phyloP scores from a whole-genome alignment of 92 coral and sea anemone genomes.

The Heteractis magnifica region DNA sequence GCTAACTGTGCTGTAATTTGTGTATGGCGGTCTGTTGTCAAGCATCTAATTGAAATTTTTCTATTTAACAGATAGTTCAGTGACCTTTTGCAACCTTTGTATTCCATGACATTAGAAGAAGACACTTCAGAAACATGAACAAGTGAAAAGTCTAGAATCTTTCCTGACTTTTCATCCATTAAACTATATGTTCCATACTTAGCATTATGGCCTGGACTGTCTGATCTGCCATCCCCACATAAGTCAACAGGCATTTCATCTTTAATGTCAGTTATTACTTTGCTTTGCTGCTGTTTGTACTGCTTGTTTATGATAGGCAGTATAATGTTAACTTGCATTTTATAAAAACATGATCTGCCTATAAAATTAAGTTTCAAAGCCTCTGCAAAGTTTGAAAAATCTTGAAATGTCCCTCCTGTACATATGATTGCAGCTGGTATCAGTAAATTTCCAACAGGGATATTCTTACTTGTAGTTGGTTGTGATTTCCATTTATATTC shows the following conservation, averaged over 20 bases:
- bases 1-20: constrained; percentile 17
- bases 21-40: constrained; percentile 26
- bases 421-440: constrained; percentile 33
- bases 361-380: constrained; percentile 32
- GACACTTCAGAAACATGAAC: constrained; percentile 31
- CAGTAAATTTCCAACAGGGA: constrained; percentile 37
- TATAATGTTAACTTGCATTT: constrained; percentile 40
- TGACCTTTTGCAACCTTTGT: constrained; percentile 16
- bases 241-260: constrained; percentile 31
- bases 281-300: constrained; percentile 16
- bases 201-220: constrained; percentile 42
- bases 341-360: constrained; percentile 12
- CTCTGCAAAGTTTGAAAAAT: constrained; percentile 37
- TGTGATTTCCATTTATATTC: constrained; percentile 29
- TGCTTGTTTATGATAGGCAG: constrained; percentile 31
- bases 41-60: background rate
- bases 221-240: constrained; percentile 45
- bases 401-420: constrained; percentile 43
- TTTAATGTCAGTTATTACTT: constrained; percentile 8
- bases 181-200: constrained; percentile 36
- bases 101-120: constrained; percentile 20
- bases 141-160: constrained; percentile 23
- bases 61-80: constrained; percentile 14
- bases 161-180: constrained; percentile 10
- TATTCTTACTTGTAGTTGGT: constrained; percentile 14